Percentiles rank a stretch among this genome's conserved stretches.
These are phyloP conservation scores for Trichopoda pennipes DNA, from an alignment of 2,888 invertebrate species.

Conservation along the genomic window DNA sequence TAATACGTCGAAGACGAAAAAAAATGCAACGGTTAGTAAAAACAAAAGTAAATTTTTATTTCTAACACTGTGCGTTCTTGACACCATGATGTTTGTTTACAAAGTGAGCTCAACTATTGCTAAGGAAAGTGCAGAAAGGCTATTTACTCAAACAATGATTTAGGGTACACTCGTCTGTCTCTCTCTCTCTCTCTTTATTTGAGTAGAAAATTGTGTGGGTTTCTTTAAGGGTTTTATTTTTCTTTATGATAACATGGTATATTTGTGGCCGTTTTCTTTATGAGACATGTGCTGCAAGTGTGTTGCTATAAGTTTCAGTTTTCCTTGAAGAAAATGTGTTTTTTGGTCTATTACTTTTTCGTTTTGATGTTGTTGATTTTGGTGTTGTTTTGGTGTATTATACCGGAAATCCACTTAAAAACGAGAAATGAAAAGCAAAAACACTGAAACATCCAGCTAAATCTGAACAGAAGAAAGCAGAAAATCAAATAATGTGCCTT, in stretches of 20 bases:
- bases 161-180: not conserved
- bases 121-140: not conserved
- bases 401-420: conserved; percentile 67
- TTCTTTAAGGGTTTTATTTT: conserved; percentile 47
- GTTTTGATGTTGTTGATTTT: conserved; percentile 13
- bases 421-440: conserved; percentile 23
- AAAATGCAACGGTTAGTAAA: not conserved
- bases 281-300: conserved; percentile 66
- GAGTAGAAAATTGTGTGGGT: conserved; percentile 30
- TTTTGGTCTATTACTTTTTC: conserved; percentile 18
- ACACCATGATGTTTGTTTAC: conserved; percentile 58
- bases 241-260: conserved; percentile 55
- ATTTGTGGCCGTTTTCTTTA: conserved; percentile 25
- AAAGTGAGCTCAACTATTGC: conserved; percentile 28
- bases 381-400: conserved; percentile 38
- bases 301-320: conserved; percentile 54
- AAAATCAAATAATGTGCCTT: conserved; percentile 4
- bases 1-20: not conserved
- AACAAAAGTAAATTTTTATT: conserved; percentile 15
- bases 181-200: not conserved
- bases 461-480: conserved; percentile 2
- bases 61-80: conserved; percentile 24
- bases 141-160: conserved; percentile 4
- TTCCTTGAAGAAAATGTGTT: conserved; percentile 44
- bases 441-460: conserved; percentile 27